These are phyloP conservation scores for Elachura formosa DNA, from an alignment of 2,113 vertebrate genomes.

Conservation along the genomic window DNA sequence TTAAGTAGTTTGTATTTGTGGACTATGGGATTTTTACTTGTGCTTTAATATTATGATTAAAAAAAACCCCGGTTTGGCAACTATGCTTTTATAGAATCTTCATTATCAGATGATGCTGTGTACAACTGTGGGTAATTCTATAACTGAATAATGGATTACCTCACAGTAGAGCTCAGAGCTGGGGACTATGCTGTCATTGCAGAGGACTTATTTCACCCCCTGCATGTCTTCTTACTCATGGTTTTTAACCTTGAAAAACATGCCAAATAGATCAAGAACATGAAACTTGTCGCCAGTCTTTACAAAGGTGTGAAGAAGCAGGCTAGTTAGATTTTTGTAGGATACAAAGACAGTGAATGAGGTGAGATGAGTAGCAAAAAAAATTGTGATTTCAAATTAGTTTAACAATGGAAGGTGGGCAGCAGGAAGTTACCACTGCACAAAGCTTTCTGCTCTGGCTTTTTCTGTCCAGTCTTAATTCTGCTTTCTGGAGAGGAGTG, in stretches of 20 bases:
- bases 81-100: background rate
- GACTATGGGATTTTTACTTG: background rate
- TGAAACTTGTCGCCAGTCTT: background rate
- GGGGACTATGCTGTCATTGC: background rate
- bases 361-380: background rate
- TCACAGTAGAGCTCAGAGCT: background rate
- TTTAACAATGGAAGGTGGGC: background rate
- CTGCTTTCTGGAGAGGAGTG: background rate
- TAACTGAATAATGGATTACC: background rate
- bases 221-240: background rate
- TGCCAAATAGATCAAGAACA: background rate
- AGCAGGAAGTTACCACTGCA: background rate
- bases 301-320: background rate
- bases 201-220: background rate
- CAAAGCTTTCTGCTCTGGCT: background rate
- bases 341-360: background rate
- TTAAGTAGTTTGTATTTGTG: conserved; percentile 1
- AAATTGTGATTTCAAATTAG: background rate
- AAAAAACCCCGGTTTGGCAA: background rate
- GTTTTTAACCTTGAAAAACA: background rate
- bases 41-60: background rate
- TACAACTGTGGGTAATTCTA: background rate
- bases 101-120: background rate
- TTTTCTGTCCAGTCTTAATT: background rate
- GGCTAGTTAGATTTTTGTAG: background rate